Percentiles rank a stretch among this genome's conserved stretches.
Evolutionary conservation across 2,113 vertebrate species (phyloP).

Genomic region (Gymnorhina tibicen): DNA sequence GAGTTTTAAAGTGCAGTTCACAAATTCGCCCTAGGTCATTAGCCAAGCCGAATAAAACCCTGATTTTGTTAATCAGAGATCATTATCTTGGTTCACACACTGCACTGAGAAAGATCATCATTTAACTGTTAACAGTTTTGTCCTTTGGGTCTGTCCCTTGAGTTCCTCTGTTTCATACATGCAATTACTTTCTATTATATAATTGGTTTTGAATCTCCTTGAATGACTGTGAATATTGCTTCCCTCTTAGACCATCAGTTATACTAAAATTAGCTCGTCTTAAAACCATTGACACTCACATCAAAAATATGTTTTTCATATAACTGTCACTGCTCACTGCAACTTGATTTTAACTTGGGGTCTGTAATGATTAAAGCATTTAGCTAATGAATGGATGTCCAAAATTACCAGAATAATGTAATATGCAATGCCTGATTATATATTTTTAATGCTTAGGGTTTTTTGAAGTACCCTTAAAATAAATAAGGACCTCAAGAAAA

Average conservation of each 20-base stretch:
- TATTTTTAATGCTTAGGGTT: background rate
- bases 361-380: background rate
- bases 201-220: background rate
- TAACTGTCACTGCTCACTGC: background rate
- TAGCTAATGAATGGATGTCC: background rate
- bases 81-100: background rate
- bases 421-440: background rate
- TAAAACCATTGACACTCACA: background rate
- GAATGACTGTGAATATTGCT: background rate
- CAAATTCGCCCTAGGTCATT: background rate
- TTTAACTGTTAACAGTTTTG: background rate
- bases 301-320: background rate
- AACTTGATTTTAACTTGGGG: constrained; percentile 17
- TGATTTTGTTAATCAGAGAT: background rate
- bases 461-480: background rate
- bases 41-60: background rate
- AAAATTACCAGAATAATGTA: background rate
- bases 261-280: constrained; percentile 2
- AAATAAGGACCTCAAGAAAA: background rate
- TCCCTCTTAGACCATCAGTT: background rate
- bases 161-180: background rate
- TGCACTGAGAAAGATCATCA: background rate
- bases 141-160: background rate
- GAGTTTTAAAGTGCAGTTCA: background rate
- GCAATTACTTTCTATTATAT: background rate